phyloP scores from a whole-genome alignment of 2,797 vertebrate genomes.

The Malurus splendens region DNA sequence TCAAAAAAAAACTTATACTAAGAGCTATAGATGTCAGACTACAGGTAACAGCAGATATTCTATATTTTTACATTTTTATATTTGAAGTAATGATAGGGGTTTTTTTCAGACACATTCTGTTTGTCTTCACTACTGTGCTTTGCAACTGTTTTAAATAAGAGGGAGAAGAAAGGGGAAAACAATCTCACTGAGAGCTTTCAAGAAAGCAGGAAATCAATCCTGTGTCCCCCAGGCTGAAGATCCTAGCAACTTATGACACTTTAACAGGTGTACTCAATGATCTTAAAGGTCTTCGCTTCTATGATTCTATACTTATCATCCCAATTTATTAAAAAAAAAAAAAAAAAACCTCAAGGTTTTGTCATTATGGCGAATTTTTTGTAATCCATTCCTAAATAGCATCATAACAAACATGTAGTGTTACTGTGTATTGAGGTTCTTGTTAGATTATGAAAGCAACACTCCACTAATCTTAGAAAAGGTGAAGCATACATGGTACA shows the following conservation, averaged over 20 bases:
- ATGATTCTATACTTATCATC: background rate
- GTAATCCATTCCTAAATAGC: background rate
- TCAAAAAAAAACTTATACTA: background rate
- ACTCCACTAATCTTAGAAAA: background rate
- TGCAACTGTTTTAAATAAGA: background rate
- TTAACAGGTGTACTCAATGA: background rate
- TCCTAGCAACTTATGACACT: background rate
- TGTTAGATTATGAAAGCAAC: background rate
- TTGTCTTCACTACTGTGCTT: background rate
- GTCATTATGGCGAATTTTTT: background rate
- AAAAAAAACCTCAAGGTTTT: background rate
- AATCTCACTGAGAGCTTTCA: background rate
- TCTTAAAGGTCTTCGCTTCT: background rate
- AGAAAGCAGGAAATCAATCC: background rate
- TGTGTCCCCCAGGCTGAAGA: background rate
- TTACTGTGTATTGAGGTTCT: background rate
- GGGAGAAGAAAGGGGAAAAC: background rate
- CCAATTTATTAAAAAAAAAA: background rate
- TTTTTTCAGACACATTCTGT: background rate
- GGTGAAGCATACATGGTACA: background rate
- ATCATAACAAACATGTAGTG: background rate
- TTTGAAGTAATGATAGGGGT: background rate
- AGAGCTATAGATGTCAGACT: background rate
- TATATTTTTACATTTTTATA: background rate
- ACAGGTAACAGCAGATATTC: background rate